Evolutionary conservation across 2,888 invertebrate genomes (phyloP).

Genomic region (Caenorhabditis sp.): DNA sequence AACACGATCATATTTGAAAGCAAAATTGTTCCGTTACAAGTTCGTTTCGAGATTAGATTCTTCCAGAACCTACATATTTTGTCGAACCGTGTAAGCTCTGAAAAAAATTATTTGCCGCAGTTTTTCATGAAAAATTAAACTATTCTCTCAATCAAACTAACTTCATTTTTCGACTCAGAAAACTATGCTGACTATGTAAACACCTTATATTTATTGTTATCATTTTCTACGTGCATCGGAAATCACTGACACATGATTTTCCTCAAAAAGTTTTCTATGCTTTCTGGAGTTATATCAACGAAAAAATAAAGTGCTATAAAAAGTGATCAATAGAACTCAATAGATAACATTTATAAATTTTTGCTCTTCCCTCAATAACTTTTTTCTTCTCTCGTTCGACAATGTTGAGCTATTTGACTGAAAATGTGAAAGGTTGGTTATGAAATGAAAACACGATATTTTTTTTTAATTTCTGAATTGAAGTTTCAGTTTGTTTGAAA

Average conservation of each 20-base stretch:
- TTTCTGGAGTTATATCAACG: neutral
- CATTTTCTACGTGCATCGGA: neutral
- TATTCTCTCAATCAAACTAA: neutral
- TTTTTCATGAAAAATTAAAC: too few relatives aligned
- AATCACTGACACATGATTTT: neutral
- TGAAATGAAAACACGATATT: too few relatives aligned
- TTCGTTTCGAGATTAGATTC: too few relatives aligned
- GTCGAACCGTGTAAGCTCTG: too few relatives aligned
- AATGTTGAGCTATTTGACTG: constrained; percentile 13
- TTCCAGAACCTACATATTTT: too few relatives aligned
- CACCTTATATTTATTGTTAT: constrained; percentile 2
- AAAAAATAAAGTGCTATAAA: neutral
- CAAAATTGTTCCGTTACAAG: too few relatives aligned
- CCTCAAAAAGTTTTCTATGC: neutral
- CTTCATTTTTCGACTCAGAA: too few relatives aligned
- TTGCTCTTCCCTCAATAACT: neutral
- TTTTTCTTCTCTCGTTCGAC: neutral
- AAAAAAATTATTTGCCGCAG: too few relatives aligned
- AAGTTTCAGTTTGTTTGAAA: too few relatives aligned
- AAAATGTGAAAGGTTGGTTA: constrained; percentile 26
- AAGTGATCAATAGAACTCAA: neutral
- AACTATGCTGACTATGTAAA: too few relatives aligned
- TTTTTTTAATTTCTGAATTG: too few relatives aligned
- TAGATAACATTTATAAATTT: neutral
- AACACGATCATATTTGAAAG: too few relatives aligned